Base-by-base conservation (phyloP, 35 echinoderm and acorn worm species). In the Chiridota heheva region DNA sequence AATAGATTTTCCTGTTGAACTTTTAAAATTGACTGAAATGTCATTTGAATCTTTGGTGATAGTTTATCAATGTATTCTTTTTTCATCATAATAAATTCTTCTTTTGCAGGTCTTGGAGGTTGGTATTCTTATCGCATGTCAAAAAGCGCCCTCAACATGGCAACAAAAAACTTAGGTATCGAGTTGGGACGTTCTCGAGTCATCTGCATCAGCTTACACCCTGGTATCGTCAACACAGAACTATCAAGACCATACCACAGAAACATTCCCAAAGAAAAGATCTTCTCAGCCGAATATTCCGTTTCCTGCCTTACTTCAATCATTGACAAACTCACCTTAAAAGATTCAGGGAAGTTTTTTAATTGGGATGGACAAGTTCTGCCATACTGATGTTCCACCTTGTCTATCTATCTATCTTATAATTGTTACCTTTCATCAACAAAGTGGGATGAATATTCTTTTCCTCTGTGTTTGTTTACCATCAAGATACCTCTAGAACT, bases 111-210 rank as follows among this genome's bases (percentile, higher is more conserved):
- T 5, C 70, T 90, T 42, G 91, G 91, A 34, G 91, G 91, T 33
- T 96, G 91, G 91, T 96, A 96, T 76, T 90, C 86, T 76, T 96
- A 96, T 62, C 81, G 91, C 20, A 89, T 96, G 91, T 96, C 91
- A 10, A 96, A 96, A 55, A 85, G 80, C 16, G 91, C 91, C 41
- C 86, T 96, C 57, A 96, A 96, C 87, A 96, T 89, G 86, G 86
- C 91, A 12, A 96, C 86, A 13, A 96, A 86, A 65, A 96, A 96
- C 48, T 82, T 96, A 29, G 90, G 91, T 76, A 82, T 96, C 24
- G 91, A 96, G 60, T 66, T 96, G 4, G 79, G 69, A 40, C 66
- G 91, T 34, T 65, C 86, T 7, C 82, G 69, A 40, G 87, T 96
- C 37, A 86, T 96, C 12, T 96, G 91, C 35, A 36, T 96, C 20